These are phyloP conservation scores for Jaculus jaculus DNA, from an alignment of 2,113 vertebrate genomes.

Conservation along the genomic window DNA sequence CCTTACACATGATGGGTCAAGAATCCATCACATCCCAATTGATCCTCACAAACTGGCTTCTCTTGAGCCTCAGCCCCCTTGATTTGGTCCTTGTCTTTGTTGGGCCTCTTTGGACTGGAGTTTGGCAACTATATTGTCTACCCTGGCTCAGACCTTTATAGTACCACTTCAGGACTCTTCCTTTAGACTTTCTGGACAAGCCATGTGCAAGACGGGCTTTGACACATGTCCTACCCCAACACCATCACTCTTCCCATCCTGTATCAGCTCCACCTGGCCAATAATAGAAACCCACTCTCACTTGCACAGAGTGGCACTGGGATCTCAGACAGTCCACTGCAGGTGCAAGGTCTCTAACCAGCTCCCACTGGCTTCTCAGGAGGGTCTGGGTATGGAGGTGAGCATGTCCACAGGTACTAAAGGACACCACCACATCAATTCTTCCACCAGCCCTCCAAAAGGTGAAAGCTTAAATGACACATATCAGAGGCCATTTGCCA, in stretches of 20 bases:
- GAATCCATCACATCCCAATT: not conserved
- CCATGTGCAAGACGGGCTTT: not conserved
- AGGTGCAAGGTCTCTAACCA: not conserved
- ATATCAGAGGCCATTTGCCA: constrained; percentile 27
- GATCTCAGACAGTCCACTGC: not conserved
- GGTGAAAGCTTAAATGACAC: not conserved
- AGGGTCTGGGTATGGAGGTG: not conserved
- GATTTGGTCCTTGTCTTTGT: too few species aligned
- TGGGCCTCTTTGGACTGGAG: not conserved
- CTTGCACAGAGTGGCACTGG: not conserved
- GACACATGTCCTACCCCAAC: not conserved
- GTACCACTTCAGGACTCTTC: not conserved
- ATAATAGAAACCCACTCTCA: not conserved
- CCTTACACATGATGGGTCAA: accelerated
- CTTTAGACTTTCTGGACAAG: not conserved
- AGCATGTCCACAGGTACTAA: not conserved
- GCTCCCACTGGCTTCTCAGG: not conserved
- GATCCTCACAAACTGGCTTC: not conserved
- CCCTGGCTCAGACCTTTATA: not conserved
- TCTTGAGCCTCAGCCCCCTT: too few species aligned
- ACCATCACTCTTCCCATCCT: not conserved
- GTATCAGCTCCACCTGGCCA: not conserved
- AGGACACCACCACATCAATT: too few species aligned
- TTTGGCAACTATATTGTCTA: not conserved
- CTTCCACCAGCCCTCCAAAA: not conserved